A percentile compares a stretch with the other conserved stretches of the same genome.
These are phyloP conservation scores for Poecilia wingei DNA, from an alignment of 2,797 vertebrate genomes.

Conservation along the genomic window DNA sequence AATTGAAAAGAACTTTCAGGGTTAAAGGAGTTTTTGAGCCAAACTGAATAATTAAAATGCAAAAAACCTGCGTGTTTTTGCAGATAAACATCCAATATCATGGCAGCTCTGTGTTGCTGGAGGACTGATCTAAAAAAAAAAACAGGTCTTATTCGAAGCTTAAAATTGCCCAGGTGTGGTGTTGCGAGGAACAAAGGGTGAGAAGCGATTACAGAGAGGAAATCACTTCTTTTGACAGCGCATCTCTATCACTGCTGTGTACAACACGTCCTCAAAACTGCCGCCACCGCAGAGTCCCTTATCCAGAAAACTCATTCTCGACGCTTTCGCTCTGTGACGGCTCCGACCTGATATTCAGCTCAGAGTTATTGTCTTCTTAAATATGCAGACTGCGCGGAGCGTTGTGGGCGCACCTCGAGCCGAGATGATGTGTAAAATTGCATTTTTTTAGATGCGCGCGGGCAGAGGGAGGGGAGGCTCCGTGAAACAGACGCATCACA, in stretches of 20 bases:
- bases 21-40: background rate
- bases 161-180: slow-evolving; percentile 20
- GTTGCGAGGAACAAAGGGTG: slow-evolving; percentile 44
- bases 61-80: background rate
- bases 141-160: background rate
- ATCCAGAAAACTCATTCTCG: slow-evolving; percentile 50
- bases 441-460: slow-evolving; percentile 63
- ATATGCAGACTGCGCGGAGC: slow-evolving; percentile 61
- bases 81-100: slow-evolving; percentile 13
- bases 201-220: slow-evolving; percentile 44
- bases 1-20: slow-evolving; percentile 8
- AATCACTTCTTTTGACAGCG: slow-evolving; percentile 53
- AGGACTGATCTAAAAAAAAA: slow-evolving; percentile 8
- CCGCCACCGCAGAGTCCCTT: slow-evolving; percentile 39
- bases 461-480: slow-evolving; percentile 51
- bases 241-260: slow-evolving; percentile 35
- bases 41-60: background rate
- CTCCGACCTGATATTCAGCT: slow-evolving; percentile 39
- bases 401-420: slow-evolving; percentile 65
- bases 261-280: slow-evolving; percentile 33
- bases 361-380: slow-evolving; percentile 59
- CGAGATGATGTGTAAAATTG: slow-evolving; percentile 72
- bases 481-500: slow-evolving; percentile 56
- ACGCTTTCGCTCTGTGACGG: slow-evolving; percentile 36
- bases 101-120: slow-evolving; percentile 3